Evolutionary conservation across 64 coral and sea anemone species (phyloP).

Genomic region (Platygyra sinensis): DNA sequence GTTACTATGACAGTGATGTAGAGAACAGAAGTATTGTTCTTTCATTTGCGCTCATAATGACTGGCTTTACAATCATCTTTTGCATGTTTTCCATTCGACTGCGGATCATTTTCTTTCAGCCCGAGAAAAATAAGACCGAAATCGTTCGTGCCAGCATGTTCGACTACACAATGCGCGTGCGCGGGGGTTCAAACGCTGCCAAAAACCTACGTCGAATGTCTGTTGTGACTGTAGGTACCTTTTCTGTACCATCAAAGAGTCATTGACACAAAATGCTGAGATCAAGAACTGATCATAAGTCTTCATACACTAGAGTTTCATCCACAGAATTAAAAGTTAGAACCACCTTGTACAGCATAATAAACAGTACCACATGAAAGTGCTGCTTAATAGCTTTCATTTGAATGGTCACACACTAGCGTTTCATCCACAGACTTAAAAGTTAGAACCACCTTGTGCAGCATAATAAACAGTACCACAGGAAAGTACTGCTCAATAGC

Average conservation of each 20-base stretch:
- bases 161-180: constrained; percentile 69
- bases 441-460: no score
- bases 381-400: no score
- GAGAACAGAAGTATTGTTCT: constrained; percentile 52
- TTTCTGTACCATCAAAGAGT: not conserved
- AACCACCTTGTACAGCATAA: no score
- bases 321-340: no score
- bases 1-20: constrained; percentile 50
- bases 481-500: no score
- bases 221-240: constrained; percentile 72
- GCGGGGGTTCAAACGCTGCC: constrained; percentile 57
- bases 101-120: constrained; percentile 85
- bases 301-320: no score
- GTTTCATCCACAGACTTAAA: no score
- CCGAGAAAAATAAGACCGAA: constrained; percentile 80
- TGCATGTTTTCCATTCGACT: constrained; percentile 77
- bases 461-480: no score
- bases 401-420: no score
- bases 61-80: constrained; percentile 67
- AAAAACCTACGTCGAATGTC: constrained; percentile 62
- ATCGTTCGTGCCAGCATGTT: constrained; percentile 78
- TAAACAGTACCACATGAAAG: no score
- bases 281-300: no score
- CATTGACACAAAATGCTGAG: not conserved
- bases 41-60: constrained; percentile 58